Evolutionary conservation across 2,888 invertebrate genomes (phyloP), one percentile per base, ranked within the genome.

Genomic region (Tethea ocularis): DNA sequence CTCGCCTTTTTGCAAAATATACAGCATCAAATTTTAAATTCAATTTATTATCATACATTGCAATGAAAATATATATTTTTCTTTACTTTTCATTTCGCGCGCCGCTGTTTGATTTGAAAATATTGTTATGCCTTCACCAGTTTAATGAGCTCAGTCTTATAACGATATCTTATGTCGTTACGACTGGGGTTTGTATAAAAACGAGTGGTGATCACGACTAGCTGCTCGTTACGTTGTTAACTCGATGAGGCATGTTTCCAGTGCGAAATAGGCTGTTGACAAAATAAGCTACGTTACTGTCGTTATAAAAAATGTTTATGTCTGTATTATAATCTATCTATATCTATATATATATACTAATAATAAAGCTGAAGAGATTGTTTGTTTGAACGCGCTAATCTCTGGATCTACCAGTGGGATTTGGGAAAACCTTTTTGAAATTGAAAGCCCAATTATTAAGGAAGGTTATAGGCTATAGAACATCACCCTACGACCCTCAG

Each of bases 131-230:
- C 17, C 46, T 10, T 46, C 46, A 29, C 13, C 29, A 20, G 29
- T 53, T 20, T 29, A 53, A 53, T 53, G 53, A 53, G 53, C 29
- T 53, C 7, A n/a, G 1, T 10, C 24, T 29, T 53, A 53, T 54
- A 54, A 54, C 54, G 17, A 33, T 36, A 54, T 22, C 33, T 36
- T 22, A 36, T 54, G 54, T 29, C 17, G 11, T 36, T 36, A 36
- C 54, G 54, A 29, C 22, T 15, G 8, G 20, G 29, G 17, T 53
- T 33, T 29, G 33, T 22, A 22, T 33, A 54, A 54, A 46, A 20
- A 54, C 20, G 33, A 54, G 54, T 54, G 36, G 33, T 54, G 54
- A 54, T 54, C 36, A 33, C 33, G 22, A 46, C 46, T 22, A 33
- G 15, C 13, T 22, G 13, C 54, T 17, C 52, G 52, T 17, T 53